Evolutionary conservation across 2,888 invertebrate species (phyloP), one percentile per base, ranked within the genome.

Genomic region (Pollenia angustigena): DNA sequence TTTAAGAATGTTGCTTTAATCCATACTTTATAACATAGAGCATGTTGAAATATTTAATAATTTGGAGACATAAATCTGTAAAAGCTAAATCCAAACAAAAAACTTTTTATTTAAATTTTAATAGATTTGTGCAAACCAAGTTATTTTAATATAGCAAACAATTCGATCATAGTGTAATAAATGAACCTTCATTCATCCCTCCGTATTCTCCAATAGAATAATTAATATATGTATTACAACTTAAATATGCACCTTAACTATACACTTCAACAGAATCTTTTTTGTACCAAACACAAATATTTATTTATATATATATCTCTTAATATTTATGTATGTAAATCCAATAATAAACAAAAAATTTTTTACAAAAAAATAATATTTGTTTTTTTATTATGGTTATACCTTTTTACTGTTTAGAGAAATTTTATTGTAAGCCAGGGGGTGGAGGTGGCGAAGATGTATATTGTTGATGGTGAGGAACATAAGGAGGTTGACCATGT

Each of bases 341-440:
- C 68, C 60, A 76, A 82, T 69, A 82, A 52, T 16, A 72, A 75
- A 68, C 32, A 80, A 54, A 54, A 71, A 42, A 48, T 3, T n/a
- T 66, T 58, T 81, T 66, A 52, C 46, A 14, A 80, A 23, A 60
- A 18, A 32, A 1, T 4, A 54, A 2, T 18, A 40, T 8, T 40
- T 40, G 16, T 54, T 54, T 32, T 69, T 8, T 32, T 32, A 32
- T 32, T 32, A 32, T 32, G 0, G 4, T 32, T 32, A 32, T 3
- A 32, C 32, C 32, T 32, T 32, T 44, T n/a, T 42, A 42, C n/a
- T 4, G 14, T 58, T 2, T 11, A 62, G 9, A n/a, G 16, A 16
- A 16, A 16, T 54, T 46, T 52, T 68, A 89, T 60, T 88, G 86
- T 23, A 80, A 66, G 12, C 88, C 88, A 44, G 90, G 89, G 9